A percentile compares a stretch with the other conserved stretches of the same genome.
Conservation (phyloP, 2,888 invertebrate genomes). For the Ennomos fuscantarius region DNA sequence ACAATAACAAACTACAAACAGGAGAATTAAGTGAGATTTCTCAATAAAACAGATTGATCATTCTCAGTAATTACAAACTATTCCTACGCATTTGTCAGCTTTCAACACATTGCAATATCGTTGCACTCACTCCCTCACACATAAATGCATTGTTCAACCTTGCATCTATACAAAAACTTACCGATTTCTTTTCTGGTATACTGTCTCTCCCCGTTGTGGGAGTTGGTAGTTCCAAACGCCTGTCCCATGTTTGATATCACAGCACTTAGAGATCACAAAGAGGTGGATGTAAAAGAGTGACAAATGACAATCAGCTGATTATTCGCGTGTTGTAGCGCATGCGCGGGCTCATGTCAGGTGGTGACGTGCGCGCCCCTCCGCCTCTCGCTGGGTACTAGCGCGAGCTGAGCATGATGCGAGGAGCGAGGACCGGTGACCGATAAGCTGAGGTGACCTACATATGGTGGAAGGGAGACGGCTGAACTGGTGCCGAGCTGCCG, state of each 20-base stretch:
- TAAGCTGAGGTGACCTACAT: conserved; percentile 44
- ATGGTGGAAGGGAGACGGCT: conserved; percentile 47
- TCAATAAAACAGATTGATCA: background rate
- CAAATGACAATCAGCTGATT: conserved; percentile 65
- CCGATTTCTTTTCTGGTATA: conserved; percentile 79
- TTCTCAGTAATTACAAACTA: conserved; percentile 8
- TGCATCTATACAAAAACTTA: conserved; percentile 47
- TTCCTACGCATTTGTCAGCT: conserved; percentile 18
- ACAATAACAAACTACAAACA: background rate
- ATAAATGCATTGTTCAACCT: background rate
- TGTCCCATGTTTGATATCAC: conserved; percentile 77
- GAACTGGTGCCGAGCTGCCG: conserved; percentile 28
- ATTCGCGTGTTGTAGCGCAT: conserved; percentile 59
- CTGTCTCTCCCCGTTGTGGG: conserved; percentile 76
- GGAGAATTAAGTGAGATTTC: conserved; percentile 1
- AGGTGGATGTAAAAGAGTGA: conserved; percentile 38
- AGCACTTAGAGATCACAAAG: conserved; percentile 60
- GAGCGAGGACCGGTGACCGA: conserved; percentile 47
- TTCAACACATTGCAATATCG: conserved; percentile 14
- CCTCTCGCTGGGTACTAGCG: conserved; percentile 53
- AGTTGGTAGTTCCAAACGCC: conserved; percentile 78
- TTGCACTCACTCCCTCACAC: conserved; percentile 17
- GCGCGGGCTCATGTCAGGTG: conserved; percentile 59
- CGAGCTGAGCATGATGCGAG: conserved; percentile 17
- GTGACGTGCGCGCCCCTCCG: conserved; percentile 55